These are phyloP conservation scores for Puma concolor DNA, from an alignment of 2,113 vertebrate genomes.

Conservation along the genomic window DNA sequence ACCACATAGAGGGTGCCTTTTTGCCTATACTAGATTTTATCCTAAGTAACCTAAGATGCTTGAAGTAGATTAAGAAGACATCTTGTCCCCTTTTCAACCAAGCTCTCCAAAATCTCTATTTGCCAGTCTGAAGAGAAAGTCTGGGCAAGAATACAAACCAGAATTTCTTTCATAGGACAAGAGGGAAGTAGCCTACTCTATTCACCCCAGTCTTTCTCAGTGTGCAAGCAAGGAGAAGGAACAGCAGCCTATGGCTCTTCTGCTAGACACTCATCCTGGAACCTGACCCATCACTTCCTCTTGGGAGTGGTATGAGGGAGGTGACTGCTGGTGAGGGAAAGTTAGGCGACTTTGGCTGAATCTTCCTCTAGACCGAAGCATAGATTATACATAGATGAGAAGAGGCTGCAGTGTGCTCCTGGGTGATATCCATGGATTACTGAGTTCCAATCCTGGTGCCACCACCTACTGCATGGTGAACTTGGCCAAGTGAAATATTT, in stretches of 20 bases:
- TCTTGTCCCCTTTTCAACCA: not conserved
- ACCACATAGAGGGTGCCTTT: not conserved
- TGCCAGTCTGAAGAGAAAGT: not conserved
- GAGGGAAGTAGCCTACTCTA: not conserved
- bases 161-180: not conserved
- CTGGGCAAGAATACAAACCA: slow-evolving; percentile 1
- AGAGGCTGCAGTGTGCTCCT: not conserved
- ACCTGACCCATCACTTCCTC: not conserved
- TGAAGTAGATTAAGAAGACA: not conserved
- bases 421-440: not conserved
- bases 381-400: not conserved
- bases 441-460: not conserved
- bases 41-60: not conserved
- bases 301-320: not conserved
- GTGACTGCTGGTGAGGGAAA: not conserved
- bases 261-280: not conserved
- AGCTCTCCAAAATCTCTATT: not conserved
- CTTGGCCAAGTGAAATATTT: not conserved
- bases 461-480: not conserved
- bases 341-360: not conserved
- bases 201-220: not conserved
- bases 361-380: not conserved
- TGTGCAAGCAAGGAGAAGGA: not conserved
- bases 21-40: not conserved
- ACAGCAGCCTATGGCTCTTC: not conserved